Evolutionary conservation across 2,797 vertebrate genomes (phyloP), one percentile per base, ranked within the genome.

Genomic region (Notolepis coatsorum): DNA sequence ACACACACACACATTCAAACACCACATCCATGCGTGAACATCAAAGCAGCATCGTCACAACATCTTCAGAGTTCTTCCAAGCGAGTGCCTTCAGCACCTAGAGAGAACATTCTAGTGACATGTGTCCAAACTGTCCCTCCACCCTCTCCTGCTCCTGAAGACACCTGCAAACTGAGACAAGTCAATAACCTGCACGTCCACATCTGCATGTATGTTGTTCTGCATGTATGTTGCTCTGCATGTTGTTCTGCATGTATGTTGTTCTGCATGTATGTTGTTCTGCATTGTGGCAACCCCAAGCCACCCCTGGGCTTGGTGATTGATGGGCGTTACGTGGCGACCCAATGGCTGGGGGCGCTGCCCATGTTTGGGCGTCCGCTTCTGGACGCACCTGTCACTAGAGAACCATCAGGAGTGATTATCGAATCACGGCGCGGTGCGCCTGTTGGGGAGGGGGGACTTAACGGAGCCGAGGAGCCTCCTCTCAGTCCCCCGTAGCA

Each of bases 121-220:
- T 9, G 8, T 12, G 31, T 37, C 21, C 33, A n/a, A n/a, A n/a
- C n/a, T n/a, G 13, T 39, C 39, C 54, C 17, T 18, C 43, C 55
- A 37, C 33, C n/a, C 45, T 10, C 28, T 2, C 3, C 42, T 55
- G 62, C 48, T 42, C 72, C 43, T 47, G 30, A n/a, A 37, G 13
- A 35, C 8, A 71, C 73, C 81, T 84, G 71, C 49, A 55, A 23
- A 66, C 53, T 53, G 10, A 75, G 25, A 56, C 7, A 38, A 55
- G 13, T 64, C 2, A 3, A 45, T 39, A 73, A 56, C n/a, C 38
- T 13, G 43, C 25, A 48, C 12, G 7, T 20, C 38, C 4, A 31
- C 0, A 27, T 25, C 0, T 8, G 4, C 49, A 37, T 25, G 43
- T 53, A 45, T 64, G 48, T 27, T n/a, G n/a, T 8, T 77, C 46